A percentile compares a stretch with the other conserved stretches of the same genome.
Conservation (phyloP, 2,888 invertebrate genomes). For the Hyles lineata region DNA sequence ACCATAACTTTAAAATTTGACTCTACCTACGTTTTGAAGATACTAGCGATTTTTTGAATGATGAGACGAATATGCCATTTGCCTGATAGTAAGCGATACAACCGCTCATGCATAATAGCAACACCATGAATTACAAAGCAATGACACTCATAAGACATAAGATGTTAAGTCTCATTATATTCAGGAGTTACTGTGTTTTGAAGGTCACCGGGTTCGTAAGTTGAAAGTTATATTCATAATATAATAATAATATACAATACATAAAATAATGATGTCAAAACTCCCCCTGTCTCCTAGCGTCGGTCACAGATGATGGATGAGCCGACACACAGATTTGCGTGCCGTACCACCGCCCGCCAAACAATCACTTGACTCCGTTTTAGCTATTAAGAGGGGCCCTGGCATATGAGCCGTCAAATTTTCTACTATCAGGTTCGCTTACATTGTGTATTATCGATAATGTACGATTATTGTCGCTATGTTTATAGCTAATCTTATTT, state of each 20-base stretch:
- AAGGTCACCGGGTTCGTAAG: too few relatives aligned
- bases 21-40: too few relatives aligned
- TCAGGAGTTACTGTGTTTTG: too few relatives aligned
- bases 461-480: constrained; percentile 17
- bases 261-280: background rate
- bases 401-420: constrained; percentile 67
- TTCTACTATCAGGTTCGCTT: constrained; percentile 57
- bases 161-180: too few relatives aligned
- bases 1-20: too few relatives aligned
- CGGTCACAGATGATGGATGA: constrained; percentile 68
- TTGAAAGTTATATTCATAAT: too few relatives aligned
- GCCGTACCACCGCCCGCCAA: constrained; percentile 41
- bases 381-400: constrained; percentile 72
- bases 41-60: too few relatives aligned
- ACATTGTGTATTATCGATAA: constrained; percentile 40
- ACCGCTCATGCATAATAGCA: too few relatives aligned
- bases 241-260: background rate
- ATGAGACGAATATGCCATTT: too few relatives aligned
- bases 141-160: too few relatives aligned
- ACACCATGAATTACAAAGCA: too few relatives aligned
- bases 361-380: constrained; percentile 74
- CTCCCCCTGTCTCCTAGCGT: constrained; percentile 44
- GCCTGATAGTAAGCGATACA: too few relatives aligned
- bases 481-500: background rate
- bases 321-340: constrained; percentile 77